Evolutionary conservation across 2,113 vertebrate genomes (phyloP), one percentile per base, ranked within the genome.

Genomic region (Pteronura brasiliensis): DNA sequence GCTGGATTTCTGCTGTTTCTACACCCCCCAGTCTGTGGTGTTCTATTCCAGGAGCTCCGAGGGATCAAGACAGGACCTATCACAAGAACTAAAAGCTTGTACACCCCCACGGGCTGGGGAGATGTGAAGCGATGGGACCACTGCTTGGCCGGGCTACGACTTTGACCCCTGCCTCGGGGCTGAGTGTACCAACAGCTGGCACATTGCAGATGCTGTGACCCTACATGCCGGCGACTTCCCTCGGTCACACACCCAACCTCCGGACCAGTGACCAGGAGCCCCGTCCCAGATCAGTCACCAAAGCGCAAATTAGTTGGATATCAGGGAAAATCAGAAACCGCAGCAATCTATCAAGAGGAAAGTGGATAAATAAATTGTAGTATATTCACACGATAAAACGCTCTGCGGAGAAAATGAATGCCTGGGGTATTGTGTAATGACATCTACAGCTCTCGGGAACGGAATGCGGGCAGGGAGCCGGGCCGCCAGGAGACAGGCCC

Each of bases 91-190:
- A n/a, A 44, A 42, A 25, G 39, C 18, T 11, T 1, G 0, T 6
- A 4, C 3, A 0, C 34, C 52, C n/a, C 59, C 4, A 0, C 5
- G 34, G n/a, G 0, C 2, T 0, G 2, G 39, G 18, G 9, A 23
- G 29, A 4, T 0, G 0, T 1, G 34, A 59, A 13, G 34, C 7
- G 4, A 7, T 39, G 86, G 55, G 36, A 21, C 27, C 10, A 7
- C 14, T 0, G 0, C 14, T 1, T 2, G 10, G 47, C 15, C 39
- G 67, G 20, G 47, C 3, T 9, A 6, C 2, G 72, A 1, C 1
- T 36, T 17, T 0, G 4, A 39, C 74, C 39, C 4, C 39, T 4
- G 6, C 21, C 13, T 31, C 4, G 21, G 36, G 12, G 36, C 1
- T 18, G 47, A 4, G 21, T 27, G 15, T 14, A 1, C 44, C 23